Base-by-base conservation (phyloP, 2,797 vertebrate species). In the Cephalopachus bancanus region DNA sequence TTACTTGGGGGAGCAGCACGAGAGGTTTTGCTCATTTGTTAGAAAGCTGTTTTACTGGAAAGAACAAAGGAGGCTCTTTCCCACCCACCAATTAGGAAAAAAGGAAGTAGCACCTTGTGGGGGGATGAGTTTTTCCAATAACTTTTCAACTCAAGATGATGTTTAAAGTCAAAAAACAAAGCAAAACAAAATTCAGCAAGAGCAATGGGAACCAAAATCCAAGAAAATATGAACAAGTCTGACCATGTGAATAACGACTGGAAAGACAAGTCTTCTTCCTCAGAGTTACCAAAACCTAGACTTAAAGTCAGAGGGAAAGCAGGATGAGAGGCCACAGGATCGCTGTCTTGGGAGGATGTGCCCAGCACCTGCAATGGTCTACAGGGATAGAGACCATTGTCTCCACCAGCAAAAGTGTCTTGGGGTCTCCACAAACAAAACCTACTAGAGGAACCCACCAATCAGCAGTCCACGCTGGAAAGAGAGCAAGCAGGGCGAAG, bases 131-230 rank as follows among this genome's bases (percentile, higher is more conserved):
- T 91, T 51, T 76, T 55, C 19, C 53, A 64, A 26, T 64, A 8
- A 4, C 4, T 62, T 91, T 78, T 44, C 20, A 62, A 88, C 20
- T 64, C 44, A 83, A 24, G 12, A 64, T 75, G 7, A 30, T 75
- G 11, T 83, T 72, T 78, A n/a, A 94, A 83, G 83, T 3, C 7
- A 60, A 88, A 84, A 57, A 71, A 57, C 62, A 49, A 44, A 72
- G 7, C 10, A 78, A 64, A 95, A 83, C 30, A 57, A 53, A 72
- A 49, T 16, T 55, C 49, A 83, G 44, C 7, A 49, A 44, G 57
- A 55, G 15, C 3, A 26, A 0, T 20, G 3, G 22, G 22, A 64
- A 53, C 10, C 1, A 12, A 51, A 74, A 81, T 15, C 24, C 80
- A 91, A 59, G 14, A 72, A 55, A 80, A 69, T 51, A 65, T 20